Conservation (phyloP, 2,888 invertebrate species). For the Hipparchia semele region DNA sequence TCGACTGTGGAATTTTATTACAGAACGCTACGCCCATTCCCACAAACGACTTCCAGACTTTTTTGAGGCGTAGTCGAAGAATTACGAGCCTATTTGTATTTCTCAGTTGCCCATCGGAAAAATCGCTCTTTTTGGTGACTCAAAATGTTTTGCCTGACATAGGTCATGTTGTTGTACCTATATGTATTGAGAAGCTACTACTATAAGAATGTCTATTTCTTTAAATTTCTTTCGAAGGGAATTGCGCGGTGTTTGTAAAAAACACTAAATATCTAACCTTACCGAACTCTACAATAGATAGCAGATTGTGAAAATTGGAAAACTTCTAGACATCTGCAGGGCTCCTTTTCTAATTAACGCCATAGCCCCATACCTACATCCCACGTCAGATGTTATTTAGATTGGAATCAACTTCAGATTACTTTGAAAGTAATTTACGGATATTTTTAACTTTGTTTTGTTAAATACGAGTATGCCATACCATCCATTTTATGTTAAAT, state of each 20-base stretch:
- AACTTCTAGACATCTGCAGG: background rate
- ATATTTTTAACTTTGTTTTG: background rate
- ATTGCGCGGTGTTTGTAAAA: background rate
- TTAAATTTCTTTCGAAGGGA: no score
- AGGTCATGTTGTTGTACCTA: no score
- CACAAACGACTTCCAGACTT: no score
- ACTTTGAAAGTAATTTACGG: slow-evolving; percentile 2
- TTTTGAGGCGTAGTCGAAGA: no score
- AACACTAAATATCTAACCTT: background rate
- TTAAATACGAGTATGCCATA: background rate
- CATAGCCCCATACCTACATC: background rate
- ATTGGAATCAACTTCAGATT: background rate
- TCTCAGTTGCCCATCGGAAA: no score
- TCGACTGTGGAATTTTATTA: no score
- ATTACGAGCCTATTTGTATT: no score
- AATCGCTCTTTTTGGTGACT: no score
- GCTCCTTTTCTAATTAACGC: background rate
- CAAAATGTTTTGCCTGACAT: no score
- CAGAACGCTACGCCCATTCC: no score
- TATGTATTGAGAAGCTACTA: no score
- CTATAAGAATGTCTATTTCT: no score
- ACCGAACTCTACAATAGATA: background rate
- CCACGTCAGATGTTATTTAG: slow-evolving; percentile 2
- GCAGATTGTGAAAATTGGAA: background rate
- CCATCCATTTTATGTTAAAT: background rate